Base-by-base conservation (phyloP, 2,113 vertebrate species). In the Tupaia tana region DNA sequence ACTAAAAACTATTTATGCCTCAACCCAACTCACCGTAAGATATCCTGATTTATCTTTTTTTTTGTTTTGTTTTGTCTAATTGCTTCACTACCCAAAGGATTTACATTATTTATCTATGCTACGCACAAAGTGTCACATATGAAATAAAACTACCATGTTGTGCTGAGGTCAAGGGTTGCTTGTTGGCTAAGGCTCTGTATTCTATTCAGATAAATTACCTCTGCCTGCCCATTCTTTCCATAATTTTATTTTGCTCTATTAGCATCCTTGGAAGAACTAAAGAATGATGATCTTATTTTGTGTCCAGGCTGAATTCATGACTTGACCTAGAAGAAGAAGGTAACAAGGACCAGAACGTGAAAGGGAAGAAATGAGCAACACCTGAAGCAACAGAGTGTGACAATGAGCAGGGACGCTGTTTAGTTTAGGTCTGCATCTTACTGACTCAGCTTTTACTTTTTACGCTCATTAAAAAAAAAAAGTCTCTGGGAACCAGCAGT, bases 391-490 rank as follows among this genome's bases (percentile, higher is more conserved):
- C 24, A 43, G 31, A 83, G 15, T 9, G 31, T 8, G 13, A 3
- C 11, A 52, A 12, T 66, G 1, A 27, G 10, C 24, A 6, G 24
- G 6, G 19, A 3, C 14, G 18, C 3, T 6, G 2, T 52, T 29
- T 43, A 29, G 4, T 52, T 66, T 27, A 12, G 34, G 7, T 6
- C 20, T 64, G 24, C 16, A 9, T 52, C 16, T 8, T 13, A 83
- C 18, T 1, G 27, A 66, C 15, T 25, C 19, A 54, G 18, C 43
- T 25, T 59, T 59, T 59, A 18, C 27, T 59, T 80, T 52, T 18
- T 58, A 58, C n/a, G 9, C 29, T n/a, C 27, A 52, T 52, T 43
- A 43, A 43, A 79, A 79, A 58, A 29, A 58, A 18, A 19, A 14
- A n/a, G n/a, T n/a, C n/a, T n/a, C n/a, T n/a, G n/a, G n/a, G n/a